Evolutionary conservation across 35 echinoderm and acorn worm species (phyloP), one percentile per base, ranked within the genome.

Genomic region (Amphiura filiformis): DNA sequence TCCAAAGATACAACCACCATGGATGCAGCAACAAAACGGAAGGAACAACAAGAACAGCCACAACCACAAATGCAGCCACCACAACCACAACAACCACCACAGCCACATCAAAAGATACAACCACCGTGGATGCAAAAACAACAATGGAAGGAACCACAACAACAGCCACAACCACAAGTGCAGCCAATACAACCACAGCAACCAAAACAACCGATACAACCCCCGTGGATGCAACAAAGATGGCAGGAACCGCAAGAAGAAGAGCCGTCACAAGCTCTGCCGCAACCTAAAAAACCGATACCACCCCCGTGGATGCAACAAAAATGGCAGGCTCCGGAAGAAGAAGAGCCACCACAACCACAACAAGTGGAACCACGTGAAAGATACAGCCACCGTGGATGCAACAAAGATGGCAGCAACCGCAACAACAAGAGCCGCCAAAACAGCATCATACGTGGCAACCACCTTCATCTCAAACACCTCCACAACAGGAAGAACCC

Each of bases 341-440:
- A n/a, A n/a, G n/a, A n/a, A n/a, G n/a, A n/a, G n/a, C n/a, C n/a
- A 39, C 86, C 40, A 52, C 39, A 39, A 28, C 13, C 3, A 37
- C 36, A 44, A 42, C 39, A 39, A 65, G 36, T 35, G 23, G 31
- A 65, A 65, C 20, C 3, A 35, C 38, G 37, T 42, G 76, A 80
- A 79, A 44, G 64, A 39, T 17, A 64, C 56, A n/a, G 14, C 14
- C 14, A 14, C 56, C 56, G 56, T 14, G 14, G 14, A 64, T 14
- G n/a, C 56, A 14, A 64, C 14, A 64, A 64, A 14, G 14, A 14
- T n/a, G 22, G 31, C 31, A 84, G 65, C 4, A 41, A 84, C 17
- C n/a, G 42, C 1, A 0, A 23, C n/a, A n/a, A 17, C 82, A 57
- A 18, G 87, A 89, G 47, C 87, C 87, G 20, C 77, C 56, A 30